These are phyloP conservation scores for Ptilonorhynchus violaceus DNA, from an alignment of 2,113 vertebrate genomes.

Conservation along the genomic window DNA sequence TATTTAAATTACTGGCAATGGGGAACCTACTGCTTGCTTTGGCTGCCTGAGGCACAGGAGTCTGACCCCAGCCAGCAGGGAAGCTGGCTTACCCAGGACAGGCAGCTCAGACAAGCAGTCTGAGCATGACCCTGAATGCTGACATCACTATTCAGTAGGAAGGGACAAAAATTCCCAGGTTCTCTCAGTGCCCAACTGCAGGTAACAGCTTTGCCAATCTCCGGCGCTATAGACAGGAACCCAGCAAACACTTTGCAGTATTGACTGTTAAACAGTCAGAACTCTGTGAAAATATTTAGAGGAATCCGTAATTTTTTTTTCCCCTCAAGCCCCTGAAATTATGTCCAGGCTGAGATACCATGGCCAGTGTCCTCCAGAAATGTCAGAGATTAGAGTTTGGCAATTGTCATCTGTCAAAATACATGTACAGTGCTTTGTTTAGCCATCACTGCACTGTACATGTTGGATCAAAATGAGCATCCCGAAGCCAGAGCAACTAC, in stretches of 20 bases:
- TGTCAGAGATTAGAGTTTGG: not conserved
- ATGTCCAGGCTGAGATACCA: not conserved
- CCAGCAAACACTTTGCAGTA: not conserved
- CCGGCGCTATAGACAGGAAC: accelerated
- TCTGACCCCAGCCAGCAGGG: not conserved
- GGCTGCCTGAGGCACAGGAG: not conserved
- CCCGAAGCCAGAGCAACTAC: not conserved
- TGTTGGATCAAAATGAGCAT: not conserved
- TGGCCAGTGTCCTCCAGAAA: not conserved
- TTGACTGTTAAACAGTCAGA: not conserved
- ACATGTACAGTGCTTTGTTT: accelerated
- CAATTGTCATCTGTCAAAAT: not conserved
- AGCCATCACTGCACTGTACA: accelerated
- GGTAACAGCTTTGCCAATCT: not conserved
- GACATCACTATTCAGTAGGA: not conserved
- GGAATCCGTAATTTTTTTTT: not conserved
- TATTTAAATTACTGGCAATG: not conserved
- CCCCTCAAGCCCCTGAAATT: not conserved
- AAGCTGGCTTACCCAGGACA: too few relatives aligned
- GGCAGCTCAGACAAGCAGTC: not conserved
- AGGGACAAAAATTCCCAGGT: not conserved
- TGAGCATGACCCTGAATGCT: not conserved
- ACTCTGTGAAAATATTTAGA: not conserved
- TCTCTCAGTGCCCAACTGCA: not conserved
- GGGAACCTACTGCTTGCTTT: not conserved